These are phyloP conservation scores for Sipha flava DNA, from an alignment of 1,140 invertebrate genomes.

Conservation along the genomic window DNA sequence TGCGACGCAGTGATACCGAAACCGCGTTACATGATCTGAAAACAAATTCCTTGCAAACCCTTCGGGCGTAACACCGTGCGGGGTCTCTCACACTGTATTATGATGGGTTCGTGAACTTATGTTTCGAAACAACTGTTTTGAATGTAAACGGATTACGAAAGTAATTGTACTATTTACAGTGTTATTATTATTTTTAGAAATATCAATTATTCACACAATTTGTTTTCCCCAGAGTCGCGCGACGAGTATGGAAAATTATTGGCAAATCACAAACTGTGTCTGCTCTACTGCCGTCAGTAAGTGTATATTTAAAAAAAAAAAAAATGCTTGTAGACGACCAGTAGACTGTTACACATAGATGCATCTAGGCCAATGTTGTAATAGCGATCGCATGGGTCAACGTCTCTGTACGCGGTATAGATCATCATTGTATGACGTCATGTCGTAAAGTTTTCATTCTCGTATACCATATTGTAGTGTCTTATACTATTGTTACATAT, in stretches of 20 bases:
- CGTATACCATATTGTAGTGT: neutral
- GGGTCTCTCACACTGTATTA: too few relatives aligned
- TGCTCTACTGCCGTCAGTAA: slow-evolving; percentile 17
- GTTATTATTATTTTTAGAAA: slow-evolving; percentile 15
- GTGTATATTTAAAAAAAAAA: slow-evolving; percentile 1
- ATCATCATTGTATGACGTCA: neutral
- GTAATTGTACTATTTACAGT: neutral
- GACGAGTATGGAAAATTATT: slow-evolving; percentile 18
- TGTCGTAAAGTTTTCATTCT: neutral
- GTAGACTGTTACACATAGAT: neutral
- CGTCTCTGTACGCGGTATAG: neutral
- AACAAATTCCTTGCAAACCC: too few relatives aligned
- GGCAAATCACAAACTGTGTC: slow-evolving; percentile 22
- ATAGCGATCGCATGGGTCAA: slow-evolving; percentile 6
- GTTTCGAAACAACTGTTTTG: too few relatives aligned
- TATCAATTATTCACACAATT: slow-evolving; percentile 8
- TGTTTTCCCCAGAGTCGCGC: slow-evolving; percentile 14
- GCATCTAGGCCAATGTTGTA: slow-evolving; percentile 3
- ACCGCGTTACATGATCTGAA: too few relatives aligned
- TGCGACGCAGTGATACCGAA: too few relatives aligned
- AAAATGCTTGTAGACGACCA: slow-evolving; percentile 16
- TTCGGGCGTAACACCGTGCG: too few relatives aligned
- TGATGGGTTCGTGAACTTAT: too few relatives aligned
- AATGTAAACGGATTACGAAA: too few relatives aligned
- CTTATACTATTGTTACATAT: too few relatives aligned